Percentiles rank a stretch among this genome's conserved stretches.
Conservation (phyloP, 2,888 invertebrate genomes). For the Epiblema foenella region DNA sequence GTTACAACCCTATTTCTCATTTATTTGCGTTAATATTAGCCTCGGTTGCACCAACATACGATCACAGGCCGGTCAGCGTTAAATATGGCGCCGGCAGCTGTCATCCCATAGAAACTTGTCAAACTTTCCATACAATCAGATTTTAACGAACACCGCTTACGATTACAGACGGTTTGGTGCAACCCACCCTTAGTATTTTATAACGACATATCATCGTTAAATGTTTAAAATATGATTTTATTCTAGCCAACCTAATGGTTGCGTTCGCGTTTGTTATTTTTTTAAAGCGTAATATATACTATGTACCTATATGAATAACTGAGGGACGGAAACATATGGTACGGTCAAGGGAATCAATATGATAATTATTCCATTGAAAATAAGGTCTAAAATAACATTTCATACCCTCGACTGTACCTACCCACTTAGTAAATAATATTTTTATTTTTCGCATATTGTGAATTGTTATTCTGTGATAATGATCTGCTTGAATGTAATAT, state of each 20-base stretch:
- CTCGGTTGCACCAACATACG: no score
- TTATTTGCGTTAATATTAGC: conserved; percentile 2
- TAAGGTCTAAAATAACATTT: no score
- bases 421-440: conserved; percentile 41
- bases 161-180: no score
- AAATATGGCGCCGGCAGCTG: no score
- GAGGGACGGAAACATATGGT: conserved; percentile 35
- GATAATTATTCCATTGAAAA: no score
- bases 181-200: no score
- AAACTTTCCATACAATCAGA: no score
- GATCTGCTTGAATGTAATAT: conserved; percentile 72
- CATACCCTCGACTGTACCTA: neutral
- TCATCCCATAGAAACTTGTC: no score
- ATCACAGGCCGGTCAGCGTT: no score
- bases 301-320: conserved; percentile 26
- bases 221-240: neutral
- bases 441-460: conserved; percentile 72
- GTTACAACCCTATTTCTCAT: neutral
- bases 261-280: neutral
- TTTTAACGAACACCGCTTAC: no score
- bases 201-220: conserved; percentile 18
- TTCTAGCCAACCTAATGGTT: neutral
- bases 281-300: conserved; percentile 5
- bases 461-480: conserved; percentile 80
- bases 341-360: neutral